Evolutionary conservation across 2,888 invertebrate genomes (phyloP).

Genomic region (Phengaris alcon): DNA sequence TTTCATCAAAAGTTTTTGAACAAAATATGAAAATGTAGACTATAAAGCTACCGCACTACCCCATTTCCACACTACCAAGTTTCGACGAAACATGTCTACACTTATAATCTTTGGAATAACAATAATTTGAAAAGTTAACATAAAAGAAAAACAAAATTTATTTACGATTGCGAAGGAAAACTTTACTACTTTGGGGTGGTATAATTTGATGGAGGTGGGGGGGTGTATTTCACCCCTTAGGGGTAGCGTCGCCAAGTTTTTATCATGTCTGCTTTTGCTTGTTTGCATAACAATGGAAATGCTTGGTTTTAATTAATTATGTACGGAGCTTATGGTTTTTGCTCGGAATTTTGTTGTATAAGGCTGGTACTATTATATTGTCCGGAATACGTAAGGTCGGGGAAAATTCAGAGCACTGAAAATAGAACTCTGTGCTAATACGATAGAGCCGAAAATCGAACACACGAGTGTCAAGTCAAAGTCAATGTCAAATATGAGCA

Average conservation of each 20-base stretch:
- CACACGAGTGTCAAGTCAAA: too few relatives aligned
- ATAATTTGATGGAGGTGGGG: not conserved
- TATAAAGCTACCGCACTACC: too few relatives aligned
- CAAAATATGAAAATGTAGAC: too few relatives aligned
- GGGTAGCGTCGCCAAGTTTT: conserved; percentile 14
- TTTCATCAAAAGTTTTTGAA: too few relatives aligned
- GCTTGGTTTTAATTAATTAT: conserved; percentile 15
- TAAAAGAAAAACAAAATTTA: conserved; percentile 61
- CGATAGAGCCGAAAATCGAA: too few relatives aligned
- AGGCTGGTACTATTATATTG: not conserved
- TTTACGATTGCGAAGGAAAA: conserved; percentile 61
- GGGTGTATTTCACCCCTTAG: not conserved
- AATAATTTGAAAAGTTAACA: conserved; percentile 46
- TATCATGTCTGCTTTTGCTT: conserved; percentile 24
- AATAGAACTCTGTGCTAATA: too few relatives aligned
- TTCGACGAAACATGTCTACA: not conserved
- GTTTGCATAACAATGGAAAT: conserved; percentile 24
- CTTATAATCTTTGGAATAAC: conserved; percentile 36
- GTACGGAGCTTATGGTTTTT: conserved; percentile 2
- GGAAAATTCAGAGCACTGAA: too few relatives aligned
- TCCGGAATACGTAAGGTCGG: too few relatives aligned
- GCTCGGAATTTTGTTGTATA: not conserved
- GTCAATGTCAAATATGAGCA: too few relatives aligned
- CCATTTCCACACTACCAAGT: not conserved
- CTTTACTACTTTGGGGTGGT: conserved; percentile 56